These are phyloP conservation scores for Alces alces DNA, from an alignment of 2,113 vertebrate genomes.

Conservation along the genomic window DNA sequence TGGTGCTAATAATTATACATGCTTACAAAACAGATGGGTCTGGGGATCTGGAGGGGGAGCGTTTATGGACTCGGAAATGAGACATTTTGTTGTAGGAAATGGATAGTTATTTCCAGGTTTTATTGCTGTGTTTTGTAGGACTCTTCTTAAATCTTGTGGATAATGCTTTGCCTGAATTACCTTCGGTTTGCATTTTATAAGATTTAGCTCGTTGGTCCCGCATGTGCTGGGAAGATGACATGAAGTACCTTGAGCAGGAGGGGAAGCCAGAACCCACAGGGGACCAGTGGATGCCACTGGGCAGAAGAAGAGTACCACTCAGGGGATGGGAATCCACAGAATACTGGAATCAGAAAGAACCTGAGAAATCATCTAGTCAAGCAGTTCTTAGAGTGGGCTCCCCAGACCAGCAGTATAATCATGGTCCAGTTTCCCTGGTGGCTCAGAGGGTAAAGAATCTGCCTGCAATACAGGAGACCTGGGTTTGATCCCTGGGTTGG, in stretches of 20 bases:
- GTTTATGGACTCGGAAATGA: slow-evolving; percentile 73
- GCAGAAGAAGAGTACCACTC: neutral
- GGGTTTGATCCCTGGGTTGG: neutral
- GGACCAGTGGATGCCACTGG: neutral
- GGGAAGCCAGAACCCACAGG: neutral
- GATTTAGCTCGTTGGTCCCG: neutral
- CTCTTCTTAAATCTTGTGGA: slow-evolving; percentile 70
- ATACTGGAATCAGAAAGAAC: neutral
- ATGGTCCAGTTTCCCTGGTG: neutral
- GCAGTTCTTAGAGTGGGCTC: neutral
- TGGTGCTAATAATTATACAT: slow-evolving; percentile 70
- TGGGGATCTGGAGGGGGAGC: slow-evolving; percentile 27
- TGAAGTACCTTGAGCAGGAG: neutral
- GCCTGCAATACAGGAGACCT: neutral
- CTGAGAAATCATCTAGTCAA: neutral
- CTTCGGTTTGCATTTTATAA: slow-evolving; percentile 30
- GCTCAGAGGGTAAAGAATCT: neutral
- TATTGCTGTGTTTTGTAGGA: slow-evolving; percentile 57
- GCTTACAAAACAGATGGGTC: slow-evolving; percentile 70
- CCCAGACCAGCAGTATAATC: neutral
- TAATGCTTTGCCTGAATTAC: slow-evolving; percentile 58
- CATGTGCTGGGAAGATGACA: neutral
- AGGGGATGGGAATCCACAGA: neutral
- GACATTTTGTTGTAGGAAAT: slow-evolving; percentile 69
- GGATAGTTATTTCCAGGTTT: slow-evolving; percentile 72